Percentiles rank a stretch among this genome's conserved stretches.
phyloP scores from a whole-genome alignment of 2,113 vertebrate species.

The Chionodraco myersi region DNA sequence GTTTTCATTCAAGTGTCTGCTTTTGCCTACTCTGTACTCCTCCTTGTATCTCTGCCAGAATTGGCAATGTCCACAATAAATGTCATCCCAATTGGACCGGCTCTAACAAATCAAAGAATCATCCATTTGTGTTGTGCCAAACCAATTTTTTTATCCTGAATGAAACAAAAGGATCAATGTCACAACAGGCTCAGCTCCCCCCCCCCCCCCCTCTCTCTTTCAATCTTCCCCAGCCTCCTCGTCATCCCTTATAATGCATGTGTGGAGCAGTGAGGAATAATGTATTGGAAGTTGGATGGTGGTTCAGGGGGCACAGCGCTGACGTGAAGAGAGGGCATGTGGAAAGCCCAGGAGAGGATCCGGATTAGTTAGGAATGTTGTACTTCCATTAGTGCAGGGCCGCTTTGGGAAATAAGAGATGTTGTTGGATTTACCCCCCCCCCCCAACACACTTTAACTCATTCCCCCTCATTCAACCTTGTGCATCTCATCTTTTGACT shows the following conservation, averaged over 20 bases:
- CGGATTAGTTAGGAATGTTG: slow-evolving; percentile 66
- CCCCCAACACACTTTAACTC: neutral
- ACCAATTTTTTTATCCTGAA: slow-evolving; percentile 1
- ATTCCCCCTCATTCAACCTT: slow-evolving; percentile 20
- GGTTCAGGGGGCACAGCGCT: slow-evolving; percentile 26
- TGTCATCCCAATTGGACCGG: slow-evolving; percentile 12
- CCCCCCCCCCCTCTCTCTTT: neutral
- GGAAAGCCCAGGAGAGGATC: slow-evolving; percentile 52
- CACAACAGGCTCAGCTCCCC: slow-evolving; percentile 11
- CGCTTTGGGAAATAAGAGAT: slow-evolving; percentile 68
- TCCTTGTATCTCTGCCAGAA: slow-evolving; percentile 12
- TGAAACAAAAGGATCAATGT: slow-evolving; percentile 40
- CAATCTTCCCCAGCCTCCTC: neutral
- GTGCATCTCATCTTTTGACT: slow-evolving; percentile 54
- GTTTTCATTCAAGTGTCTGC: slow-evolving; percentile 9
- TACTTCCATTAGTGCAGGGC: slow-evolving; percentile 64
- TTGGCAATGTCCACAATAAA: neutral
- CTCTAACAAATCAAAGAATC: slow-evolving; percentile 24
- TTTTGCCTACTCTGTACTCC: neutral
- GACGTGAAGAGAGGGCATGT: slow-evolving; percentile 31
- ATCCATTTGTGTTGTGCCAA: slow-evolving; percentile 23
- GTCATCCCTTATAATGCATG: slow-evolving; percentile 9
- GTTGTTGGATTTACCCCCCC: slow-evolving; percentile 56
- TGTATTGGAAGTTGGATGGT: slow-evolving; percentile 23
- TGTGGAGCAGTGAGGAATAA: slow-evolving; percentile 22